A percentile compares a stretch with the other conserved stretches of the same genome.
These are phyloP conservation scores for Cyprinodon diabolis DNA, from an alignment of 2,797 vertebrate species.

Conservation along the genomic window DNA sequence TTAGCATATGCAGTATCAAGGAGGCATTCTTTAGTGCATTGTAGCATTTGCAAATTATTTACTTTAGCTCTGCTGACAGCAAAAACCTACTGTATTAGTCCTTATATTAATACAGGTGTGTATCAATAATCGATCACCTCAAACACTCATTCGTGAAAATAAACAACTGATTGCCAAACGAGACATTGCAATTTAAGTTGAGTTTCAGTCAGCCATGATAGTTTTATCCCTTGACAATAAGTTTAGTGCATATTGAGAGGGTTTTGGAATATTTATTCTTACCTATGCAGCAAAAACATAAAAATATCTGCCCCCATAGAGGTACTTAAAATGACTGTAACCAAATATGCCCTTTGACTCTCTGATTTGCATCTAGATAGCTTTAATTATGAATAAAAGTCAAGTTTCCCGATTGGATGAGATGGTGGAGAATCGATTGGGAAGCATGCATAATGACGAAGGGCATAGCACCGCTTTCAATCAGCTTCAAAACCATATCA, in stretches of 20 bases:
- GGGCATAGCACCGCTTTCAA: conserved; percentile 72
- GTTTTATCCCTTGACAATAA: conserved; percentile 50
- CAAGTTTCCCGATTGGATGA: conserved; percentile 79
- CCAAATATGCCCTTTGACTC: conserved; percentile 73
- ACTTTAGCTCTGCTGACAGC: conserved; percentile 16
- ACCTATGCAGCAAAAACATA: conserved; percentile 32
- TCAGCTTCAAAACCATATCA: conserved; percentile 64
- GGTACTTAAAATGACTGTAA: conserved; percentile 63
- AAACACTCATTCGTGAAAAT: conserved; percentile 19
- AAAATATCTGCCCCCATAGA: conserved; percentile 33
- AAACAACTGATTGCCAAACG: conserved; percentile 38
- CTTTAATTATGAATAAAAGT: conserved; percentile 86
- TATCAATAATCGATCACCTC: conserved; percentile 13
- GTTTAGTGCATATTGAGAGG: conserved; percentile 26
- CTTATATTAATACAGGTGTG: conserved; percentile 19
- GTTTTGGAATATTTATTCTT: conserved; percentile 15
- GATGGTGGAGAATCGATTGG: conserved; percentile 82
- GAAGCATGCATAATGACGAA: conserved; percentile 82
- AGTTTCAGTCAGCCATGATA: conserved; percentile 42
- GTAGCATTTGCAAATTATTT: conserved; percentile 26
- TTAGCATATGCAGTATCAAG: not conserved
- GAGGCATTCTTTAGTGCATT: conserved; percentile 26
- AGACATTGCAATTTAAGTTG: conserved; percentile 56
- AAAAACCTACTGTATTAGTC: conserved; percentile 14
- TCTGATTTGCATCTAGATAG: conserved; percentile 86